phyloP scores from a whole-genome alignment of 2,113 vertebrate species.

The Hipposideros armiger region DNA sequence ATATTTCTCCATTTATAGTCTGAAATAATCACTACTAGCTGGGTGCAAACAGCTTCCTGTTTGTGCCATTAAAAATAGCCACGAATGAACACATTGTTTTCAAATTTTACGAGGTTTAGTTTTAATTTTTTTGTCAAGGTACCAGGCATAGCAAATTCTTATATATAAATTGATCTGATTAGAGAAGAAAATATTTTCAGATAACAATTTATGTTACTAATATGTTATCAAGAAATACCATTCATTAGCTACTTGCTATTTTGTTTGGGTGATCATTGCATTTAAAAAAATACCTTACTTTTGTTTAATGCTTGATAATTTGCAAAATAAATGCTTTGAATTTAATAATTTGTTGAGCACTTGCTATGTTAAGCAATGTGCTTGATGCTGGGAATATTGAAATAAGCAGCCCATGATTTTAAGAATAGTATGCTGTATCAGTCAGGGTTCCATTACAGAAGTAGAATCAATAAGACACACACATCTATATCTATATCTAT shows the following conservation, averaged over 20 bases:
- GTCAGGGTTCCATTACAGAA: background rate
- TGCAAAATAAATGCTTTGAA: constrained; percentile 1
- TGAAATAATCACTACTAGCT: background rate
- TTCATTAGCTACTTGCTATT: background rate
- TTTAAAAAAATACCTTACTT: background rate
- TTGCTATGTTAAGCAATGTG: background rate
- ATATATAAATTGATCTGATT: background rate
- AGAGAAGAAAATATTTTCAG: background rate
- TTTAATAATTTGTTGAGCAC: background rate
- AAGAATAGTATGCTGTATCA: background rate
- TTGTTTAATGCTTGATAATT: background rate
- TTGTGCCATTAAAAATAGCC: background rate
- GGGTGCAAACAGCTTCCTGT: background rate
- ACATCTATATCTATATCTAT: background rate
- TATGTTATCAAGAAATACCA: background rate
- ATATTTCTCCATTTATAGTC: background rate
- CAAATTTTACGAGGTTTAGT: background rate
- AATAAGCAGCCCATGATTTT: background rate
- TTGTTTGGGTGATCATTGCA: background rate
- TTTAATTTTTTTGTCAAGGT: background rate
- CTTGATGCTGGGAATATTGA: background rate
- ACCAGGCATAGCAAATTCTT: background rate
- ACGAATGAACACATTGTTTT: background rate
- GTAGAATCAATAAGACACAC: background rate
- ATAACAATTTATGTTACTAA: background rate